phyloP scores from a whole-genome alignment of 2,113 vertebrate genomes.

The Labeo catla region DNA sequence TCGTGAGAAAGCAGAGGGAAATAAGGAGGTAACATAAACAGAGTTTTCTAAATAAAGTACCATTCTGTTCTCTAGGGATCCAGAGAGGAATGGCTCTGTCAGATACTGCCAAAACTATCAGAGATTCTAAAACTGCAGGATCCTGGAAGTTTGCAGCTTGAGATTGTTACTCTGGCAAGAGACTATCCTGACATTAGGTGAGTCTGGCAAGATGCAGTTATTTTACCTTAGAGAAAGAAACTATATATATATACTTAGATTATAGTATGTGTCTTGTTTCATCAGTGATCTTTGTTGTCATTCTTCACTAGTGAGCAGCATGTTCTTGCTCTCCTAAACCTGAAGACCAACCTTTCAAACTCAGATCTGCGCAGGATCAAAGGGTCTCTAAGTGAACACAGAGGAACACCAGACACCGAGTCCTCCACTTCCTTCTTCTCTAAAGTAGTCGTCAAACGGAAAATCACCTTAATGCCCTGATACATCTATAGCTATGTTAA shows the following conservation, averaged over 20 bases:
- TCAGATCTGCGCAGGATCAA: slow-evolving; percentile 75
- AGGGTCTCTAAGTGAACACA: slow-evolving; percentile 70
- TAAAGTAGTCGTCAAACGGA: slow-evolving; percentile 58
- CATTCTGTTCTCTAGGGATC: slow-evolving; percentile 74
- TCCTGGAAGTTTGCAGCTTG: slow-evolving; percentile 80
- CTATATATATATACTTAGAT: background rate
- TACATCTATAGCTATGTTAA: background rate
- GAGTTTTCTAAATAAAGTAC: background rate
- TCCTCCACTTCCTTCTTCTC: slow-evolving; percentile 65
- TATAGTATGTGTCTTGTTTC: background rate
- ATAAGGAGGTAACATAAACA: background rate
- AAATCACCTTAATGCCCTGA: background rate
- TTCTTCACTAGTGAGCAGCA: slow-evolving; percentile 76
- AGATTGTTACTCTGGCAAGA: slow-evolving; percentile 76
- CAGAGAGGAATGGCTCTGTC: slow-evolving; percentile 72
- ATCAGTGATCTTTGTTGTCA: background rate
- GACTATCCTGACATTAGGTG: slow-evolving; percentile 86
- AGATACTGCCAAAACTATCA: slow-evolving; percentile 75
- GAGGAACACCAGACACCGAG: background rate
- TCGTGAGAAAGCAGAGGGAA: background rate
- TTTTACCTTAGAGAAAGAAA: background rate
- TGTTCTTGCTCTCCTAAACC: slow-evolving; percentile 79
- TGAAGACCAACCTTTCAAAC: slow-evolving; percentile 80
- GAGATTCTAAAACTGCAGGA: slow-evolving; percentile 88
- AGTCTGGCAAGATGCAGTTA: background rate